Evolutionary conservation across 2,113 vertebrate species (phyloP), one percentile per base, ranked within the genome.

Genomic region (Crotalus helleri): DNA sequence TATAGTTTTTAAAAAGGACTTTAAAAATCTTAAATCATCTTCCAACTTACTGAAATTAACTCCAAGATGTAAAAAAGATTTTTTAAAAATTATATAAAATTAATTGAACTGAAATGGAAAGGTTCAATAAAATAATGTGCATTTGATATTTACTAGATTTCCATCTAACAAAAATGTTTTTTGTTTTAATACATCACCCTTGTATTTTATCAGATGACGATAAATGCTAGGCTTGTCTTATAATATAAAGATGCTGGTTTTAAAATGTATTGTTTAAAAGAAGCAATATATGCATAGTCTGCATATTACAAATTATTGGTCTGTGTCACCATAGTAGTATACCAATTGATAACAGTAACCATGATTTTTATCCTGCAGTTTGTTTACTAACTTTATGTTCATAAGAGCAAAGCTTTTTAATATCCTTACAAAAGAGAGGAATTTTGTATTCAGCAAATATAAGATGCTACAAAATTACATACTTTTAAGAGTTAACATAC

Each of bases 291-390:
- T 89, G 85, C 23, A 90, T 0, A 92, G n/a, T 49, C 11, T 93
- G 21, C 46, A 59, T 91, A 92, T 92, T 91, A 95, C n/a, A 95
- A 94, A 92, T 90, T 92, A 93, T 0, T 92, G 92, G 33, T 96
- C 58, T 90, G 24, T 85, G 29, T 93, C 95, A 95, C 93, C 21
- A 87, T 93, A 94, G 93, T 24, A 94, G 4, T 87, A 19, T 92
- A 90, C 93, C 54, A 91, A 94, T 15, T 55, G 95, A 94, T 94
- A 95, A 95, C 92, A 88, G 91, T 96, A 97, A 93, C 64, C 89
- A 96, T 94, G 64, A 96, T 95, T 96, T 81, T 97, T 96, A 90
- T 93, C n/a, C 91, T 93, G 85, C 26, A 90, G 61, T 44, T 61
- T 53, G 86, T 87, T 90, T 94, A 92, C 15, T 53, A 92, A 64